Conservation (phyloP, 2,888 invertebrate genomes). For the Lagria hirta region DNA sequence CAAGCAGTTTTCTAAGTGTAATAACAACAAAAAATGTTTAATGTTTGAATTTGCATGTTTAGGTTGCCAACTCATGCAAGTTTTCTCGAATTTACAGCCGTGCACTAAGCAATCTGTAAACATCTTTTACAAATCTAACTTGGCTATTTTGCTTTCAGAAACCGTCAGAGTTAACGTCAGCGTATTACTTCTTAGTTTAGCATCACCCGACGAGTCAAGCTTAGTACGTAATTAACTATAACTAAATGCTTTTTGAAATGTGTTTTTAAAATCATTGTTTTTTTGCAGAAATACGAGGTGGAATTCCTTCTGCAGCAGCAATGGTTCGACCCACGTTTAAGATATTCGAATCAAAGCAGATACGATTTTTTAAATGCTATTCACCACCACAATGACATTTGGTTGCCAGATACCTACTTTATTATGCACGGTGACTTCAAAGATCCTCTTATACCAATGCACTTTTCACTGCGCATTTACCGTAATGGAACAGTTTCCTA, state of each 20-base stretch:
- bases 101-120: no score
- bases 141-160: conserved; percentile 68
- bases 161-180: conserved; percentile 92
- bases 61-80: no score
- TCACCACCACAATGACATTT: conserved; percentile 89
- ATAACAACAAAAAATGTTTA: no score
- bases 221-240: conserved; percentile 67
- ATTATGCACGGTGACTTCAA: conserved; percentile 97
- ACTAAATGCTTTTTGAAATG: background rate
- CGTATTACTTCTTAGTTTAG: conserved; percentile 89
- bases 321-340: conserved; percentile 88
- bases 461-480: conserved; percentile 89
- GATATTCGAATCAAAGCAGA: conserved; percentile 84
- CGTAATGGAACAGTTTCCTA: conserved; percentile 93
- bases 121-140: no score
- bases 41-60: no score
- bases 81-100: no score
- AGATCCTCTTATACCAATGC: conserved; percentile 89
- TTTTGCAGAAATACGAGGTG: conserved; percentile 91
- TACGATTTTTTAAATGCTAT: conserved; percentile 90
- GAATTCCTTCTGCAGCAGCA: conserved; percentile 92
- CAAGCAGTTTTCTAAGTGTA: no score
- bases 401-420: conserved; percentile 94
- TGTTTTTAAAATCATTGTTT: background rate
- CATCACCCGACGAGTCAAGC: conserved; percentile 95